These are phyloP conservation scores for Mungos mungo DNA, from an alignment of 2,113 vertebrate species.

Conservation along the genomic window DNA sequence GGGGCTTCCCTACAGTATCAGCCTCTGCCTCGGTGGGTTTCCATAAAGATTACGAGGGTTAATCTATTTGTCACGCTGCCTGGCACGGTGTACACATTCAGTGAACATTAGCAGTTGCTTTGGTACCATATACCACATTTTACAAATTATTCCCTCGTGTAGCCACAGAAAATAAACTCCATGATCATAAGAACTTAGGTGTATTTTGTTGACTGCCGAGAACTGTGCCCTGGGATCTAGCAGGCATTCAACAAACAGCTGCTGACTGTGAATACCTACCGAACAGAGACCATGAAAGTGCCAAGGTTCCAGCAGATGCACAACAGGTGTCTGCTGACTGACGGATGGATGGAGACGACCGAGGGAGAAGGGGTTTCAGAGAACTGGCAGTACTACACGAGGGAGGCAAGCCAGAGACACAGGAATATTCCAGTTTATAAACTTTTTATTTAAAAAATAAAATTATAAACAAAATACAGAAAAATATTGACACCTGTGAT, in stretches of 20 bases:
- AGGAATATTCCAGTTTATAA: slow-evolving; percentile 41
- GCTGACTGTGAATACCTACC: neutral
- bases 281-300: neutral
- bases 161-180: neutral
- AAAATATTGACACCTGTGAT: slow-evolving; percentile 78
- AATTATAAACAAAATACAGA: slow-evolving; percentile 81
- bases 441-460: slow-evolving; percentile 82
- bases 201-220: neutral
- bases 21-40: neutral
- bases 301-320: neutral
- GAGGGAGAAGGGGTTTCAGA: neutral
- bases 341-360: neutral
- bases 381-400: neutral
- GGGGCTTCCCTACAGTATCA: neutral
- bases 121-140: neutral
- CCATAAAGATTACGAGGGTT: neutral
- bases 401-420: neutral
- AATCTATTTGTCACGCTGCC: neutral
- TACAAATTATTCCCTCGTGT: neutral
- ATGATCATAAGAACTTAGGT: neutral
- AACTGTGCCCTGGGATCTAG: neutral
- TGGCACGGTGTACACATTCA: neutral
- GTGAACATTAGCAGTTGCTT: neutral
- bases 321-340: neutral
- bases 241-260: neutral